Conservation (phyloP, 2,797 vertebrate species). For the Dicrostonyx torquatus region DNA sequence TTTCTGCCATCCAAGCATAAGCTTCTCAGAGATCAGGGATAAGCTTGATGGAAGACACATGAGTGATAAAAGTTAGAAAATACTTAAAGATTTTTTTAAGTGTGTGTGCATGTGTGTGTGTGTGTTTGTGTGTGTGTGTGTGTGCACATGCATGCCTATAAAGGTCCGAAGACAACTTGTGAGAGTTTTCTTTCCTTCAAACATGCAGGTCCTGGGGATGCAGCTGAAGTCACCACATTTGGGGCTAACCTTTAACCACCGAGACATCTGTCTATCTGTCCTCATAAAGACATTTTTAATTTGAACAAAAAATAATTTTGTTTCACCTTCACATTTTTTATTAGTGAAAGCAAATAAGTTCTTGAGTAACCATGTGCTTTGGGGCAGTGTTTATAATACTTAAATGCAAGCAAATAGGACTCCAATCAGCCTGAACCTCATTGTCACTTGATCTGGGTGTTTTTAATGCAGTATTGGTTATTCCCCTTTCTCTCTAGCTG, state of each 20-base stretch:
- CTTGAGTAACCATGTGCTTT: background rate
- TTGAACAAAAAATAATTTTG: background rate
- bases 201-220: too few species aligned
- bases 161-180: background rate
- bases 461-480: background rate
- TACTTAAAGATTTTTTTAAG: background rate
- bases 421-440: background rate
- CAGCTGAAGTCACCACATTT: background rate
- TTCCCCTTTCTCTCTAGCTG: background rate
- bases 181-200: background rate
- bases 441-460: background rate
- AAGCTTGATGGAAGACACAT: background rate
- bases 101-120: background rate
- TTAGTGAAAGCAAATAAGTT: background rate
- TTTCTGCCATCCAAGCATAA: background rate
- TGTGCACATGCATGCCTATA: too few species aligned
- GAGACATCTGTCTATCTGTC: too few species aligned
- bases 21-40: background rate
- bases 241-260: background rate
- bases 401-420: background rate
- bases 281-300: background rate
- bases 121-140: background rate
- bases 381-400: background rate
- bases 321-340: background rate
- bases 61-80: background rate